phyloP scores from a whole-genome alignment of 2,113 vertebrate genomes.

The Silurus meridionalis region DNA sequence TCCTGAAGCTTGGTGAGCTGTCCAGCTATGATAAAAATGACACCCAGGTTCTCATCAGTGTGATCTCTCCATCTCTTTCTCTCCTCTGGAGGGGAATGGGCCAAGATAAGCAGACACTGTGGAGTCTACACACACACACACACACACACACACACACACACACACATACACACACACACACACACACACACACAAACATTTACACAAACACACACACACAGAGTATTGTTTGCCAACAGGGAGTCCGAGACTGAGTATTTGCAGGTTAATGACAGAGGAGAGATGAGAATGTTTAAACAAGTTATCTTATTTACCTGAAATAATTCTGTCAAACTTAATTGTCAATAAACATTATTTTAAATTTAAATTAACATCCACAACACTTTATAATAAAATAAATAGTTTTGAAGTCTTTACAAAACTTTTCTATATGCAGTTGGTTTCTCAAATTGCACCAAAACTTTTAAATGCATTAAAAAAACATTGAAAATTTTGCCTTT shows the following conservation, averaged over 20 bases:
- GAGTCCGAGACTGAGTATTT: constrained; percentile 36
- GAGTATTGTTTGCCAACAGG: constrained; percentile 22
- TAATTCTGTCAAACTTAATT: constrained; percentile 4
- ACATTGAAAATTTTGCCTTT: not conserved
- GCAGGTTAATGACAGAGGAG: constrained; percentile 36
- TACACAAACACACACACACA: constrained; percentile 8
- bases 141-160: constrained; percentile 34
- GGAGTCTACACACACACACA: constrained; percentile 31
- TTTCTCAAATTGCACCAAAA: not conserved
- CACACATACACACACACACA: not conserved
- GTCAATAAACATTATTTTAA: not conserved
- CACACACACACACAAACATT: constrained; percentile 1
- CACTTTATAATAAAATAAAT: too few species aligned
- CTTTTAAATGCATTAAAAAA: not conserved
- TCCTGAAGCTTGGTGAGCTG: constrained; percentile 46
- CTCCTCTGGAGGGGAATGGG: constrained; percentile 31
- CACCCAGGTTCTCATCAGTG: constrained; percentile 49
- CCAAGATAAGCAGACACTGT: constrained; percentile 46
- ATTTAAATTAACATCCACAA: too few species aligned
- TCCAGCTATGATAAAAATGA: constrained; percentile 52
- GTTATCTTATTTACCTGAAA: not conserved
- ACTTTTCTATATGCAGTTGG: not conserved
- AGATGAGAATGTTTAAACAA: constrained; percentile 31
- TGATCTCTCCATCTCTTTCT: constrained; percentile 52
- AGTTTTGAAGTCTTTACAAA: too few species aligned